A percentile compares a stretch with the other conserved stretches of the same genome.
Conservation (phyloP, 2,113 vertebrate species). For the Numida meleagris region DNA sequence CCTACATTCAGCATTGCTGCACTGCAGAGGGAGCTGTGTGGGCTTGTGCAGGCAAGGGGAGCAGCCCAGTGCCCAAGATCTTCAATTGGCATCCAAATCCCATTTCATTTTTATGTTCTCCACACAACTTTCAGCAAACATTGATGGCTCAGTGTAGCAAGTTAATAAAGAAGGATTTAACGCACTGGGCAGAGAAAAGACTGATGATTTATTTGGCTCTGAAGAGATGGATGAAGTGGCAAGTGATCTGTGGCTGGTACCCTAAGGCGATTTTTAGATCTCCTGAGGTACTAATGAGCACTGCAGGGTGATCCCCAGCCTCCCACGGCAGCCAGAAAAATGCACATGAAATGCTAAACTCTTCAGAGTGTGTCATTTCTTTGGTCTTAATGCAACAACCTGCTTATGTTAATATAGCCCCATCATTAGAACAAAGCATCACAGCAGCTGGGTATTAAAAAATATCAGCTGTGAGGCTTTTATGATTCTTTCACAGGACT, state of each 20-base stretch:
- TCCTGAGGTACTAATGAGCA: background rate
- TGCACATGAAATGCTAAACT: background rate
- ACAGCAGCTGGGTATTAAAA: background rate
- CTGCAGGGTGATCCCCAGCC: background rate
- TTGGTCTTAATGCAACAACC: background rate
- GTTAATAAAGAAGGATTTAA: background rate
- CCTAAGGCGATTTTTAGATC: background rate
- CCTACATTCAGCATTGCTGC: background rate
- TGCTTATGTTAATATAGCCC: background rate
- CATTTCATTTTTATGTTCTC: background rate
- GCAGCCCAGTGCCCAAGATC: background rate
- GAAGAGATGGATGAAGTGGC: background rate
- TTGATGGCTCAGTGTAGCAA: background rate
- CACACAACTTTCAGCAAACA: background rate
- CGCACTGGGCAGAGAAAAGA: background rate
- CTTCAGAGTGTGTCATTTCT: background rate
- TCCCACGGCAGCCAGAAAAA: background rate
- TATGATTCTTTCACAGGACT: background rate
- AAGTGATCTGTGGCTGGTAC: accelerated
- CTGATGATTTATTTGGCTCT: background rate
- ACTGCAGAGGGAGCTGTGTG: background rate
- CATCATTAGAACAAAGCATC: background rate
- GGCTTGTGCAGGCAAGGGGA: background rate
- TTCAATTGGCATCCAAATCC: background rate
- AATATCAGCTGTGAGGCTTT: background rate